Conservation (phyloP, 2,888 invertebrate genomes). For the Acanthosepion esculentum region DNA sequence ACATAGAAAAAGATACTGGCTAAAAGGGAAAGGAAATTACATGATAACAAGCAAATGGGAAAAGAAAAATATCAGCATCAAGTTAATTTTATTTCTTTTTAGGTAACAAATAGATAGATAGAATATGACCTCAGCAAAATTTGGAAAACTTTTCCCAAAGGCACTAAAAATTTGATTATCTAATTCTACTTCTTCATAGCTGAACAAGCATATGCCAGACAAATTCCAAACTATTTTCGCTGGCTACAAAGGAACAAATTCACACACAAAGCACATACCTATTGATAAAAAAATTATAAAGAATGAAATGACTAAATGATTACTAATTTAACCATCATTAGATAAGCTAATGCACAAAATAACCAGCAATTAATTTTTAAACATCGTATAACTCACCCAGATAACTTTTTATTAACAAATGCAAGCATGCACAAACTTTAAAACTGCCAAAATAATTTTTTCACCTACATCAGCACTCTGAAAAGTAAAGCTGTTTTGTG, state of each 20-base stretch:
- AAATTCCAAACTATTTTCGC: background rate
- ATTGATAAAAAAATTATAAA: background rate
- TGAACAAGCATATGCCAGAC: background rate
- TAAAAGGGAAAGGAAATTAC: no score
- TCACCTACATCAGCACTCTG: background rate
- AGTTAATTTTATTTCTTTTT: no score
- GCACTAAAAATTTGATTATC: background rate
- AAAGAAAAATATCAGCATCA: no score
- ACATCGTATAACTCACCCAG: background rate
- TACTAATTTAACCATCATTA: background rate
- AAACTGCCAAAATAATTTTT: background rate
- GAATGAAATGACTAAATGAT: background rate
- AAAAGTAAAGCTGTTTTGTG: background rate
- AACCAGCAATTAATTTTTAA: background rate
- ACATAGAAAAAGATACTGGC: no score
- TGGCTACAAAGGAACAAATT: background rate
- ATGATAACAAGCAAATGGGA: no score
- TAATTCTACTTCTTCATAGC: background rate
- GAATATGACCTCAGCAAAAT: background rate
- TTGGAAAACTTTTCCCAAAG: background rate
- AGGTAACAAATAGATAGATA: no score
- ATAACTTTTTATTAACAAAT: background rate
- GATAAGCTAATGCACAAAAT: background rate
- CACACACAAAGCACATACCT: background rate
- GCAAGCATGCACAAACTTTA: background rate